Evolutionary conservation across 2,797 vertebrate genomes (phyloP).

Genomic region (Triplophysa bombifrons): DNA sequence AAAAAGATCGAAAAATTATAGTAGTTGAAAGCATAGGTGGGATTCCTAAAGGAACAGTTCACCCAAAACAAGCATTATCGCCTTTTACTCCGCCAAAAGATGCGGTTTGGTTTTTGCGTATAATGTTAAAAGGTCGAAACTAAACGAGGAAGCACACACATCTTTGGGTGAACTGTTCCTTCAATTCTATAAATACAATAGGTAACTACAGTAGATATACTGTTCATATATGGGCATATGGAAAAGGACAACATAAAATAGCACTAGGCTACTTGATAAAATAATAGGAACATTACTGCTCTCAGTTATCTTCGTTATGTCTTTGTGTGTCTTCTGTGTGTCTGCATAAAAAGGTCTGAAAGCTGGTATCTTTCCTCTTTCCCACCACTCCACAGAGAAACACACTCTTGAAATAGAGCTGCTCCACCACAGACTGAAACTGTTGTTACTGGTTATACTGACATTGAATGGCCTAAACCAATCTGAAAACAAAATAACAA

Average conservation of each 20-base stretch:
- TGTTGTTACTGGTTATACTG: slow-evolving; percentile 61
- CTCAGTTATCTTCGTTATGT: slow-evolving; percentile 8
- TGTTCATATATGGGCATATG: neutral
- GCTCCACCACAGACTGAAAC: slow-evolving; percentile 75
- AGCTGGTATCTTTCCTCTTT: slow-evolving; percentile 12
- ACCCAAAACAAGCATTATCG: neutral
- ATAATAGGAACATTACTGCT: slow-evolving; percentile 42
- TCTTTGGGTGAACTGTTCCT: neutral
- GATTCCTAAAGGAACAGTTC: neutral
- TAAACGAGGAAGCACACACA: neutral
- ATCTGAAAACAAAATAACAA: slow-evolving; percentile 62
- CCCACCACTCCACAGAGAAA: slow-evolving; percentile 81
- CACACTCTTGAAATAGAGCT: slow-evolving; percentile 65
- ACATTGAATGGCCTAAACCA: slow-evolving; percentile 66
- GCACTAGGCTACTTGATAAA: neutral
- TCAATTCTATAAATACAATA: neutral
- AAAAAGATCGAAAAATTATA: neutral
- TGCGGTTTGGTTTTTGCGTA: neutral
- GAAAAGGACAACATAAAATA: neutral
- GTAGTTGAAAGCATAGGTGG: neutral
- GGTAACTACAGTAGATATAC: too few relatives aligned
- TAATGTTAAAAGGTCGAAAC: neutral
- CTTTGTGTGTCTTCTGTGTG: neutral
- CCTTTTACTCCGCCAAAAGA: neutral
- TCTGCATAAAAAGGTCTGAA: slow-evolving; percentile 60